Base-by-base conservation (phyloP, 2,797 vertebrate species). In the Threskiornis aethiopicus region DNA sequence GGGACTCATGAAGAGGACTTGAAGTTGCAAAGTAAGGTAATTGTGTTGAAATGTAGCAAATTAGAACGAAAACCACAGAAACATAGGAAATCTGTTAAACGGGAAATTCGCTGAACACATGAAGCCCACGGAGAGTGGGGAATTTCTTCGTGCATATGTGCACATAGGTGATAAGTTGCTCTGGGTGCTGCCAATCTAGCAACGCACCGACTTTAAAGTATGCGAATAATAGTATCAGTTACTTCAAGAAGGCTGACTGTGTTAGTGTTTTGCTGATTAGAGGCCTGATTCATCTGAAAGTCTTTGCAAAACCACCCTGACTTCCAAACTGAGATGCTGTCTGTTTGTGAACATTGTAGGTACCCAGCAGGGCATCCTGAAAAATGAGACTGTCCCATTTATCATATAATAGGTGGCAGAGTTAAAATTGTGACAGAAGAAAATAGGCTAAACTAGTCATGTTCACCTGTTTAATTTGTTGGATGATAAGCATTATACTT, bases 41-140 rank as follows among this genome's bases (percentile, higher is more conserved):
- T 49, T n/a, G 16, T 75, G 41, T 42, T 64, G 51, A 72, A 58
- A 35, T 20, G 16, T 35, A 66, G 33, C 31, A 77, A 71, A 31
- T 55, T 2, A 14, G 35, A 77, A 59, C 1, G 3, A 59, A 39
- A 35, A 0, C 16, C 4, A 13, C 3, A 6, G 42, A 44, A 66
- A 44, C 7, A 7, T 9, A 24, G 17, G 52, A 22, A 55, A 64
- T 16, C 6, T 26, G 20, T 59, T 59, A 16, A 47, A 28, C 22
- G 4, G n/a, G 37, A 72, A 61, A 16, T 19, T 22, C 9, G 8
- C 15, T 22, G 6, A 28, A 44, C 10, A 26, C 33, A 22, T 4
- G 1, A 41, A 35, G 29, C 31, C 13, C 4, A 1, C 15, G 25
- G 42, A 31, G n/a, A 54, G n/a, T 3, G 13, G 42, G 17, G 9